Evolutionary conservation across 2,888 invertebrate species (phyloP), one percentile per base, ranked within the genome.

Genomic region (Neoitamus cyanurus): DNA sequence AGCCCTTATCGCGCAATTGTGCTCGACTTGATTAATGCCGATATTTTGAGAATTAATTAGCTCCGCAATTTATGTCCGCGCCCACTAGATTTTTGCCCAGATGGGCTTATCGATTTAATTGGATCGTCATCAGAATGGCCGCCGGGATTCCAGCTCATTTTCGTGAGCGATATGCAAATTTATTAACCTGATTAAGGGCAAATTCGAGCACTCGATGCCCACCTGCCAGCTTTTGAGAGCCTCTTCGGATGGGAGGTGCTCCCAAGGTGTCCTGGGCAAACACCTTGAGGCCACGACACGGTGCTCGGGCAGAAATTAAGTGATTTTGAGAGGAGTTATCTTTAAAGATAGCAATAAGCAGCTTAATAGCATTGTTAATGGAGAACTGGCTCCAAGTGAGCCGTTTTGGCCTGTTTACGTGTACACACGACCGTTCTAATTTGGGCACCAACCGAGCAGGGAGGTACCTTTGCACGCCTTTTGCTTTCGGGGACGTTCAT

Each of bases 31-130:
- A 73, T 73, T 73, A 73, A 73, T 73, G 73, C 31, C 36, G 34
- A 73, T 73, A 73, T 36, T 73, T 73, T 31, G 73, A 30, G 36
- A 73, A 73, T 73, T 73, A 73, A 73, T 73, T 73, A 20, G 36
- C 31, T 73, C 15, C 73, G 20, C 15, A 73, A 73, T 73, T 73
- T 73, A 73, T 73, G 73, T 73, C 15, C 73, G 36, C 73, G 36
- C 20, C 58, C 58, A 58, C 73, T 36, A 73, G 73, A 73, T 73
- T 73, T 73, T 73, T 73, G 15, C 20, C 11, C 73, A 36, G 36
- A 73, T 73, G 73, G 36, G 36, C 31, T 73, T 34, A 73, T 73
- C 73, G 73, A 73, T 73, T 73, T 73, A 73, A 73, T 73, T 73
- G 34, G 36, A 73, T 73, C 73, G 15, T 34, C 36, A 73, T 73